Evolutionary conservation across 2,113 vertebrate species (phyloP).

Genomic region (Ceyx margarethae): DNA sequence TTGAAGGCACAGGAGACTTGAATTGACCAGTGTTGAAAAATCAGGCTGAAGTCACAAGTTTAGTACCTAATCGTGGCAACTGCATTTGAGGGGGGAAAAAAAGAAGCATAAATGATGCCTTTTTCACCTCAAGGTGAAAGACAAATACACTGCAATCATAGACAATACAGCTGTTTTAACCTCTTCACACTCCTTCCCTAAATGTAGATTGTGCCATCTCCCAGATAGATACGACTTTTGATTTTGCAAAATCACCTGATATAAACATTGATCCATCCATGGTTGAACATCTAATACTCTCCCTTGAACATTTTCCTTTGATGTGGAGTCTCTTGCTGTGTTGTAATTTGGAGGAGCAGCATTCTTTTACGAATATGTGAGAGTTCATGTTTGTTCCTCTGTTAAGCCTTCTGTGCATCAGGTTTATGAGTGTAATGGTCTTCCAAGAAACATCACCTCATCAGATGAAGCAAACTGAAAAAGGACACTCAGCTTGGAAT

Average conservation of each 20-base stretch:
- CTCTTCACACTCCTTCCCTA: background rate
- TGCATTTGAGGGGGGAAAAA: background rate
- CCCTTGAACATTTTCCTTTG: slow-evolving; percentile 14
- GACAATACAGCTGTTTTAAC: background rate
- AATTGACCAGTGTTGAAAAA: background rate
- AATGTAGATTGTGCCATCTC: background rate
- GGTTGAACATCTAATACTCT: slow-evolving; percentile 40
- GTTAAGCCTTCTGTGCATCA: slow-evolving; percentile 48
- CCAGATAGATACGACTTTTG: background rate
- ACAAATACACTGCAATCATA: background rate
- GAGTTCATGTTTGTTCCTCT: slow-evolving; percentile 44
- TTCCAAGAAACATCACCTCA: slow-evolving; percentile 68
- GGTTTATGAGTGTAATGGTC: slow-evolving; percentile 60
- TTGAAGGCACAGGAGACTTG: background rate
- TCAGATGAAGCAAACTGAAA: slow-evolving; percentile 66
- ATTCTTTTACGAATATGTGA: slow-evolving; percentile 34
- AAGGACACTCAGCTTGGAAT: slow-evolving; percentile 51
- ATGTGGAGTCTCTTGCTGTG: slow-evolving; percentile 54
- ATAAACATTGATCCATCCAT: slow-evolving; percentile 44
- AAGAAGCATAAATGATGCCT: background rate
- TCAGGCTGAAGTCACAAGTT: background rate
- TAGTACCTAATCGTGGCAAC: background rate
- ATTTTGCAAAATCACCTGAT: slow-evolving; percentile 56
- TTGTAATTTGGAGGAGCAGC: slow-evolving; percentile 61
- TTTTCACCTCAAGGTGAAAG: background rate